Evolutionary conservation across 2,797 vertebrate species (phyloP).

Genomic region (Microctenopoma stevenorrisi): DNA sequence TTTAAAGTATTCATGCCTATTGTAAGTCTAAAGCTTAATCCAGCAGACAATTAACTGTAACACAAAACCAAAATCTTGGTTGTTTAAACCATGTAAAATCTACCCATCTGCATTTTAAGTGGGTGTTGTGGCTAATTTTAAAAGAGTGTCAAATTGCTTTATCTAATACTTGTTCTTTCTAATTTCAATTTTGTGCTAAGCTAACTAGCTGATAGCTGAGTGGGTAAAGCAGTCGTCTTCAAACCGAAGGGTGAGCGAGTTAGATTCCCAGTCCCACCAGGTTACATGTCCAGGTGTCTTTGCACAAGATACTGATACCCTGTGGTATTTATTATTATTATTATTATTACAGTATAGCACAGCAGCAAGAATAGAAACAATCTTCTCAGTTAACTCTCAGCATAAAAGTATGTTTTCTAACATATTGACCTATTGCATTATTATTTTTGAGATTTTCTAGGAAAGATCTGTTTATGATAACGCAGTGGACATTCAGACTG

Average conservation of each 20-base stretch:
- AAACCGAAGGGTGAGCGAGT: too few relatives aligned
- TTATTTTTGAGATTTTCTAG: neutral
- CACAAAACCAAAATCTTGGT: neutral
- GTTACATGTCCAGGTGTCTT: too few relatives aligned
- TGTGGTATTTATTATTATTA: neutral
- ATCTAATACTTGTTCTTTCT: too few relatives aligned
- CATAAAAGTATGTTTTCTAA: neutral
- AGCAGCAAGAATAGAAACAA: neutral
- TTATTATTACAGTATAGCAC: neutral
- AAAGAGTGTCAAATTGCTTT: neutral
- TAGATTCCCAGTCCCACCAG: too few relatives aligned
- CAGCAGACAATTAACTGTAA: neutral
- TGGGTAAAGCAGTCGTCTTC: too few relatives aligned
- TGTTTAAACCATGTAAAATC: neutral
- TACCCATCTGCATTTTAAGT: neutral
- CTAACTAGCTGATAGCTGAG: neutral
- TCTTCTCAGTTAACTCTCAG: neutral
- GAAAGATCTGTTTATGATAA: neutral
- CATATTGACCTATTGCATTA: neutral
- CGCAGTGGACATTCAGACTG: neutral
- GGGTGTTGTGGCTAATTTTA: neutral
- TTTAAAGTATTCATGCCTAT: neutral
- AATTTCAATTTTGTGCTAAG: conserved; percentile 6
- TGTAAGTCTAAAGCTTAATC: neutral
- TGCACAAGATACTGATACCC: too few relatives aligned